Evolutionary conservation across 2,797 vertebrate species (phyloP).

Genomic region (Bucorvus abyssinicus): DNA sequence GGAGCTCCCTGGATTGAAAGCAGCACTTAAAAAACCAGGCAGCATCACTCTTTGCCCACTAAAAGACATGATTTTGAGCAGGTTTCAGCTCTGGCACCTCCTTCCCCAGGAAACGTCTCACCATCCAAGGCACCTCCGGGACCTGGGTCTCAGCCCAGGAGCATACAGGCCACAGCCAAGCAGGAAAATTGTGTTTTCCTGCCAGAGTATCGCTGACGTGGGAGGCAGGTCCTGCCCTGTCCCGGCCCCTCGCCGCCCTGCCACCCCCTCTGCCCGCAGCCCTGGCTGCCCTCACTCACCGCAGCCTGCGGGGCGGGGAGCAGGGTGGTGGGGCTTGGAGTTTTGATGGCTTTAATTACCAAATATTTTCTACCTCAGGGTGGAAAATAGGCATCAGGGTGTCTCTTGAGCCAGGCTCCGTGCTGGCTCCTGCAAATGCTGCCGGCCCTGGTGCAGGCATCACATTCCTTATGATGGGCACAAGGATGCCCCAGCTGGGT

Average conservation of each 20-base stretch:
- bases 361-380: background rate
- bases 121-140: background rate
- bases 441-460: background rate
- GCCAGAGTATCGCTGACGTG: background rate
- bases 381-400: background rate
- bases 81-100: background rate
- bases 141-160: background rate
- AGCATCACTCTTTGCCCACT: background rate
- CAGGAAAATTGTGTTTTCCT: constrained; percentile 48
- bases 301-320: background rate
- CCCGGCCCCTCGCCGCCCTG: background rate
- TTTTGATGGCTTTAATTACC: background rate
- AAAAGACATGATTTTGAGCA: accelerated
- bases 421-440: background rate
- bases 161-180: background rate
- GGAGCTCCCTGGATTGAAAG: background rate
- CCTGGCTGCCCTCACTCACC: accelerated
- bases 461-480: accelerated
- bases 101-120: background rate
- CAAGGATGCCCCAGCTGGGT: accelerated
- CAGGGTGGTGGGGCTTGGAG: background rate
- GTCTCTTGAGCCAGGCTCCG: background rate
- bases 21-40: background rate
- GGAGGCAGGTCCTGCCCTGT: background rate
- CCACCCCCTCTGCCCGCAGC: background rate